Evolutionary conservation across 2,797 vertebrate genomes (phyloP).

Genomic region (Hephaestus fuliginosus): DNA sequence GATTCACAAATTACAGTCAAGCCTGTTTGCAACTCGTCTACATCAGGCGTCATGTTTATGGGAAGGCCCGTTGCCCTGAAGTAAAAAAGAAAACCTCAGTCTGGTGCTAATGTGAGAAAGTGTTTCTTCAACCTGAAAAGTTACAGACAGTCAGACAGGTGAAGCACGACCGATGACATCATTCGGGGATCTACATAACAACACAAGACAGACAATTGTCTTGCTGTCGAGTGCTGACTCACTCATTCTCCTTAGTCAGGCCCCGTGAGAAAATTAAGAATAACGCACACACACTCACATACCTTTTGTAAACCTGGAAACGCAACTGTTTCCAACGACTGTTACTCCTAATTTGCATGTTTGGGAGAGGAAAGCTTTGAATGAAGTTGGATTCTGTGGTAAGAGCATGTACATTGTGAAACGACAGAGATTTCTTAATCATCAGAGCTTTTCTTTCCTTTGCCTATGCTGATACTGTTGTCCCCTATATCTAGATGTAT

Average conservation of each 20-base stretch:
- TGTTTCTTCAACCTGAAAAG: slow-evolving; percentile 26
- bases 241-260: slow-evolving; percentile 53
- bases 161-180: slow-evolving; percentile 34
- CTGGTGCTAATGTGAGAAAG: slow-evolving; percentile 20
- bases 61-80: neutral
- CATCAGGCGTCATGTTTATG: neutral
- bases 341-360: neutral
- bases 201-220: slow-evolving; percentile 6
- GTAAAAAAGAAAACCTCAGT: neutral
- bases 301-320: neutral
- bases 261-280: slow-evolving; percentile 46
- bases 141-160: slow-evolving; percentile 24
- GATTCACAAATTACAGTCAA: slow-evolving; percentile 12
- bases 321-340: too few relatives aligned
- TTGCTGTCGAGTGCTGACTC: slow-evolving; percentile 47
- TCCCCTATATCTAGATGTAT: neutral
- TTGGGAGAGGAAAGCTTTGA: neutral
- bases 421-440: neutral
- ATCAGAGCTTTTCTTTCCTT: neutral
- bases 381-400: neutral
- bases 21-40: slow-evolving; percentile 12
- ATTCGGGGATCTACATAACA: slow-evolving; percentile 27
- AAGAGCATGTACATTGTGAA: neutral
- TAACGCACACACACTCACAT: too few relatives aligned
- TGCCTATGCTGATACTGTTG: neutral